Evolutionary conservation across 1,140 invertebrate species (phyloP).

Genomic region (Orussus abietinus): DNA sequence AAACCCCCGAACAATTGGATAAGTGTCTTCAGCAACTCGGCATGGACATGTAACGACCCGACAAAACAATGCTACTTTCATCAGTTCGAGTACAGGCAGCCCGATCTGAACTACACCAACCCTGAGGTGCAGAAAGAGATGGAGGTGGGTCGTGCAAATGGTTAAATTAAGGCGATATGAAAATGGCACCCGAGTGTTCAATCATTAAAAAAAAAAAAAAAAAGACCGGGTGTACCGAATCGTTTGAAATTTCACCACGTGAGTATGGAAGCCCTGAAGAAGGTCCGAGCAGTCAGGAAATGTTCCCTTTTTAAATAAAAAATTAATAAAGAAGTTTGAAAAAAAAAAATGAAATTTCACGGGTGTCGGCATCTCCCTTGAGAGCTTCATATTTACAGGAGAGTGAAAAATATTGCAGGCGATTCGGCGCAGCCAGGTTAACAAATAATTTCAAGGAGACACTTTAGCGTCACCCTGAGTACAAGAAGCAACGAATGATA

Average conservation of each 20-base stretch:
- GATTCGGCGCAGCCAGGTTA: too few relatives aligned
- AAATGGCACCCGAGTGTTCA: neutral
- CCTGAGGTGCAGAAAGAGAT: slow-evolving; percentile 54
- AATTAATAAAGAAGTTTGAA: too few relatives aligned
- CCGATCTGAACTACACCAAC: slow-evolving; percentile 66
- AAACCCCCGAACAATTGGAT: slow-evolving; percentile 61
- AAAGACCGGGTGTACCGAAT: too few relatives aligned
- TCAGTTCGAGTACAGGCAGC: slow-evolving; percentile 55
- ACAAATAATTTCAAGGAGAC: too few relatives aligned
- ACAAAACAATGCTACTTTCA: slow-evolving; percentile 56
- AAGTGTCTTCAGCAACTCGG: slow-evolving; percentile 50
- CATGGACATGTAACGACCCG: slow-evolving; percentile 51
- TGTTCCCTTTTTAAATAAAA: too few relatives aligned
- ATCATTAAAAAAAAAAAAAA: neutral
- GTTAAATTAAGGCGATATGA: neutral
- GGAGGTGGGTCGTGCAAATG: slow-evolving; percentile 32
- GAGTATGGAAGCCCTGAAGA: neutral
- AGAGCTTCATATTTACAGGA: neutral
- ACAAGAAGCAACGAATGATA: neutral
- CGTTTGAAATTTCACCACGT: too few relatives aligned
- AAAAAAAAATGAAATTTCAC: too few relatives aligned
- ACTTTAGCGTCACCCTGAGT: neutral
- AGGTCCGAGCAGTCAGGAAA: neutral
- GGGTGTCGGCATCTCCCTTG: too few relatives aligned
- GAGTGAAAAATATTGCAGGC: neutral